These are phyloP conservation scores for Anser brachyrhynchus DNA, from an alignment of 2,113 vertebrate genomes.

Conservation along the genomic window DNA sequence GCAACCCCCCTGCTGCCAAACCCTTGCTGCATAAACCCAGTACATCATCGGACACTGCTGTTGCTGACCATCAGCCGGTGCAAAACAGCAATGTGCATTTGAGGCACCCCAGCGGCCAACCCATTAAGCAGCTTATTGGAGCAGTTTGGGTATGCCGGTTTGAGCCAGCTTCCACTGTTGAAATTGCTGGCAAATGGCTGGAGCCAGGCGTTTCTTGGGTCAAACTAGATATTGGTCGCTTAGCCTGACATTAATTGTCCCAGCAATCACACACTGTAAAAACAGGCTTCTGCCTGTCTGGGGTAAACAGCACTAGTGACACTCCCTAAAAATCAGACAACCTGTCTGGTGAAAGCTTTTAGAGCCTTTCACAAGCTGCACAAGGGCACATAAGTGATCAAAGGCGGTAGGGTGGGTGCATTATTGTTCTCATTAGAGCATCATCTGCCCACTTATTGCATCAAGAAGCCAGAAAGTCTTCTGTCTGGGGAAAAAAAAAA, in stretches of 20 bases:
- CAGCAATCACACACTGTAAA: background rate
- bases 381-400: background rate
- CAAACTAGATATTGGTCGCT: background rate
- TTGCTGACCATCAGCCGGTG: background rate
- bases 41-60: background rate
- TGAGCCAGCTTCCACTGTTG: background rate
- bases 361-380: constrained; percentile 36
- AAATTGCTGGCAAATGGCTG: background rate
- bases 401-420: background rate
- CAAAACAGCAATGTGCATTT: background rate
- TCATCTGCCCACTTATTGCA: constrained; percentile 40
- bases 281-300: background rate
- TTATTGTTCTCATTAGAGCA: constrained; percentile 40
- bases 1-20: too few species aligned
- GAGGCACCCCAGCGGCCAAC: background rate
- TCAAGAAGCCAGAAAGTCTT: background rate
- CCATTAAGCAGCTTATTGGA: background rate
- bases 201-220: background rate
- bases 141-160: background rate
- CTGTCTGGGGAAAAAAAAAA: background rate
- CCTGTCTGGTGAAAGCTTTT: constrained; percentile 55
- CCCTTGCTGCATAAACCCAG: too few species aligned
- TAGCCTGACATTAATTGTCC: background rate
- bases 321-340: constrained; percentile 27
- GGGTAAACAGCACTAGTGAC: background rate